phyloP scores from a whole-genome alignment of 1,140 invertebrate genomes.

The Rhynchophorus ferrugineus region DNA sequence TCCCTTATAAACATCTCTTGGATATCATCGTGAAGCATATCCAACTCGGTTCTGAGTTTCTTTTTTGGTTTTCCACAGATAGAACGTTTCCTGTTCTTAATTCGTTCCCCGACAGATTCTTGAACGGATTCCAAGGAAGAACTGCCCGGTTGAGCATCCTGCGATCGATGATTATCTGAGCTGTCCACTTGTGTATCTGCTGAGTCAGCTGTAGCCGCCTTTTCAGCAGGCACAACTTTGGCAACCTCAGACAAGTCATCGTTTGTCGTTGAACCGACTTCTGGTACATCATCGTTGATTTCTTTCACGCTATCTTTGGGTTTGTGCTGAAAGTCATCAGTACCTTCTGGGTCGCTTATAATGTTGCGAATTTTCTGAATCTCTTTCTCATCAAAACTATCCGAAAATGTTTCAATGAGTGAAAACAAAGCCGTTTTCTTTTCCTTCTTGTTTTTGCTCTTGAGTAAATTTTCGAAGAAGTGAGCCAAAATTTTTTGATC shows the following conservation, averaged over 20 bases:
- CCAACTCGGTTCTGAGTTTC: constrained; percentile 44
- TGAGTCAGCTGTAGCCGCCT: neutral
- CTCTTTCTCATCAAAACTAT: constrained; percentile 26
- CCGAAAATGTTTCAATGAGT: constrained; percentile 28
- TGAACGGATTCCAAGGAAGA: constrained; percentile 8
- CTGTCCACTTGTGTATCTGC: neutral
- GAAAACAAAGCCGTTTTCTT: constrained; percentile 28
- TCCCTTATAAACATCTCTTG: constrained; percentile 59
- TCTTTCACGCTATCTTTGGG: neutral
- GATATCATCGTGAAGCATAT: constrained; percentile 57
- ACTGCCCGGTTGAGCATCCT: neutral
- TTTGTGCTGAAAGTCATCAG: constrained; percentile 11
- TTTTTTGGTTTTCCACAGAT: constrained; percentile 19
- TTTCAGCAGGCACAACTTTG: constrained; percentile 1
- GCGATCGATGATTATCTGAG: neutral
- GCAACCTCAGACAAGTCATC: neutral
- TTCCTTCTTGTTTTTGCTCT: constrained; percentile 28
- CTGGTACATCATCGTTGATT: constrained; percentile 4
- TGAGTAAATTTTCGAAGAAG: constrained; percentile 30
- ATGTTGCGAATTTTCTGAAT: constrained; percentile 27
- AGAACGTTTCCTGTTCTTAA: constrained; percentile 28
- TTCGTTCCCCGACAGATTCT: constrained; percentile 29
- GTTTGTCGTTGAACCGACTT: constrained; percentile 11
- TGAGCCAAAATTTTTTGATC: constrained; percentile 30
- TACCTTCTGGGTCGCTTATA: constrained; percentile 23